Evolutionary conservation across 2,797 vertebrate genomes (phyloP), one percentile per base, ranked within the genome.

Genomic region (Argya squamiceps): DNA sequence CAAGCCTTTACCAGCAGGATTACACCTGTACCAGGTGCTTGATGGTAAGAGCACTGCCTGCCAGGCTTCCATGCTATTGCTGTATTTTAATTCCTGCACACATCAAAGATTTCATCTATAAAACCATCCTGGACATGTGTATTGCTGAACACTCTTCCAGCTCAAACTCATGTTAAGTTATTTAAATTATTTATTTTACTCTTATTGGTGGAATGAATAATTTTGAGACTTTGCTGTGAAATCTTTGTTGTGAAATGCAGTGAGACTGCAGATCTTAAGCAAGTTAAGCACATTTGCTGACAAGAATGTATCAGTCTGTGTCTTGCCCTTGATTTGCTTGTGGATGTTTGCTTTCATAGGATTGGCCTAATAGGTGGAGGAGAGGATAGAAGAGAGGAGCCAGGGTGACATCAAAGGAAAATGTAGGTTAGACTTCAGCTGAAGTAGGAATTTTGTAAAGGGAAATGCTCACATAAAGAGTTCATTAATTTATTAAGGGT

Each of bases 11-110:
- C 99, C 99, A 58, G 99, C 99, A 41, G 99, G 99, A 81, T 97
- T 99, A 29, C 99, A 99, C 89, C 96, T 99, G 92, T 99, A 99
- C 83, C 98, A 98, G 60, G 97, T 97, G 7, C 97, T 99, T 2
- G 97, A 98, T 89, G 99, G 99, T 99, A 94, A 98, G 97, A 44
- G 3, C 64, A 6, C 19, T 60, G 12, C 62, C 3, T 56, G 15
- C 8, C 43, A 77, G 19, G 30, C 12, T 71, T 43, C 44, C 3
- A 0, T 30, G 30, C 69, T 71, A 26, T 26, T 59, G 43, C 5
- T 24, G 2, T 37, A 9, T 30, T 58, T 17, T 21, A 15, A 53
- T 80, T 76, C 30, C 41, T 47, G 67, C 52, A 68, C 26, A 2
- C 39, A 15, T 24, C 2, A 5, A 8, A 26, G 56, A 24, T 74